Conservation (phyloP, 2,113 vertebrate species). For the Hippotragus niger region DNA sequence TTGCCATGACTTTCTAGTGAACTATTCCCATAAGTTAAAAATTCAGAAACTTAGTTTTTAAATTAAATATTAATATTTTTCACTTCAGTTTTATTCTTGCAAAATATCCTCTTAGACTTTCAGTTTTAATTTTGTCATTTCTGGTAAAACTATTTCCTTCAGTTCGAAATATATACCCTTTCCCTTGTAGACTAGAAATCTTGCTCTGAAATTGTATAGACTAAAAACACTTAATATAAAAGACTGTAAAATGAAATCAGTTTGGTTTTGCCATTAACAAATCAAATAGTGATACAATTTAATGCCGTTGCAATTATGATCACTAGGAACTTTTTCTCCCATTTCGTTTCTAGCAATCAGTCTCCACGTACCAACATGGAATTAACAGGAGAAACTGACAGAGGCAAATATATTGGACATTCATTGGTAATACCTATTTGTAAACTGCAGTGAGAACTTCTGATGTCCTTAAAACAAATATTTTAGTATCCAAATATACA, state of each 20-base stretch:
- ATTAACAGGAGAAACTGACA: background rate
- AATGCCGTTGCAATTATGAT: background rate
- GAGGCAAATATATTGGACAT: background rate
- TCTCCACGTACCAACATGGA: background rate
- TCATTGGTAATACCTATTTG: slow-evolving; percentile 36
- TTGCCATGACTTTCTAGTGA: slow-evolving; percentile 20
- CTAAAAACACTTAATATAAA: background rate
- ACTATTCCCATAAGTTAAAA: slow-evolving; percentile 12
- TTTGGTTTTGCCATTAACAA: slow-evolving; percentile 36
- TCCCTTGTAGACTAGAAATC: slow-evolving; percentile 8
- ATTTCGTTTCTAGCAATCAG: slow-evolving; percentile 16
- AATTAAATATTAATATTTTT: background rate
- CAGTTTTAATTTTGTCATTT: slow-evolving; percentile 40
- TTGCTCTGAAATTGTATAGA: slow-evolving; percentile 29
- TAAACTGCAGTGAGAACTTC: background rate
- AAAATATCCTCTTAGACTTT: background rate
- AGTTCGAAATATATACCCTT: background rate
- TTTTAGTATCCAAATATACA: slow-evolving; percentile 5
- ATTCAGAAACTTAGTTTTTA: slow-evolving; percentile 36
- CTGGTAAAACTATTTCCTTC: background rate
- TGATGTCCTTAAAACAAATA: slow-evolving; percentile 34
- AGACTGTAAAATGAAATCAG: slow-evolving; percentile 29
- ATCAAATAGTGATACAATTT: background rate
- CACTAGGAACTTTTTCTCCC: slow-evolving; percentile 43
- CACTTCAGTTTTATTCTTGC: slow-evolving; percentile 31